A percentile compares a stretch with the other conserved stretches of the same genome.
phyloP scores from a whole-genome alignment of 2,113 vertebrate species.

The Mugil cephalus region DNA sequence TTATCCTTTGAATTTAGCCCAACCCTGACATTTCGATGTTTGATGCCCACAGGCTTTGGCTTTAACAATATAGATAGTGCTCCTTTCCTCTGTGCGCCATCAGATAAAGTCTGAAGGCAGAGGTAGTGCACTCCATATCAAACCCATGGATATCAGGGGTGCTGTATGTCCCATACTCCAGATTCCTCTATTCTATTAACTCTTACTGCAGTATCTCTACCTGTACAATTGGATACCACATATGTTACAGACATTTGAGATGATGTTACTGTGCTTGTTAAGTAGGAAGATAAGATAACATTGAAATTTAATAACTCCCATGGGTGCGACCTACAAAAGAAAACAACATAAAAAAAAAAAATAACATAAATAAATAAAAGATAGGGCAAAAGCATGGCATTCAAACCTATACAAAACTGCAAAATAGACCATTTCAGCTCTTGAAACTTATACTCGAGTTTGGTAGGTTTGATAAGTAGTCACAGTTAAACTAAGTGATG shows the following conservation, averaged over 20 bases:
- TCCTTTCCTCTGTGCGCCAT: constrained; percentile 72
- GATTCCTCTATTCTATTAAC: constrained; percentile 59
- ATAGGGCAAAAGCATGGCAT: constrained; percentile 12
- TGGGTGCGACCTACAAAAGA: constrained; percentile 2
- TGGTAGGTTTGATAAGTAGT: constrained; percentile 4
- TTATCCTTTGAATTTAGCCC: constrained; percentile 81
- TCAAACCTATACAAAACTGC: background rate
- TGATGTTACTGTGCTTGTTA: constrained; percentile 55
- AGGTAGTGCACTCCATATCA: constrained; percentile 63
- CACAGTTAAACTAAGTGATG: background rate
- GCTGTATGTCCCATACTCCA: constrained; percentile 56
- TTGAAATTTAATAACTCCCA: constrained; percentile 41
- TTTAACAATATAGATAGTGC: constrained; percentile 77
- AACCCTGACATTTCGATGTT: constrained; percentile 83
- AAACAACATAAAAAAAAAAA: constrained; percentile 37
- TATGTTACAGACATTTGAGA: constrained; percentile 51
- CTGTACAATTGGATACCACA: constrained; percentile 42
- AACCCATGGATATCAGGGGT: constrained; percentile 57
- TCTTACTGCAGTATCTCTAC: constrained; percentile 37
- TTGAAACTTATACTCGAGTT: constrained; percentile 4
- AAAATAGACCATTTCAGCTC: constrained; percentile 1
- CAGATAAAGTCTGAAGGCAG: constrained; percentile 73
- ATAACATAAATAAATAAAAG: constrained; percentile 19
- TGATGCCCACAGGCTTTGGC: constrained; percentile 77
- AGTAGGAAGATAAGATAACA: constrained; percentile 46